These are phyloP conservation scores for Adrianichthys oophorus DNA, from an alignment of 2,797 vertebrate species.

Conservation along the genomic window DNA sequence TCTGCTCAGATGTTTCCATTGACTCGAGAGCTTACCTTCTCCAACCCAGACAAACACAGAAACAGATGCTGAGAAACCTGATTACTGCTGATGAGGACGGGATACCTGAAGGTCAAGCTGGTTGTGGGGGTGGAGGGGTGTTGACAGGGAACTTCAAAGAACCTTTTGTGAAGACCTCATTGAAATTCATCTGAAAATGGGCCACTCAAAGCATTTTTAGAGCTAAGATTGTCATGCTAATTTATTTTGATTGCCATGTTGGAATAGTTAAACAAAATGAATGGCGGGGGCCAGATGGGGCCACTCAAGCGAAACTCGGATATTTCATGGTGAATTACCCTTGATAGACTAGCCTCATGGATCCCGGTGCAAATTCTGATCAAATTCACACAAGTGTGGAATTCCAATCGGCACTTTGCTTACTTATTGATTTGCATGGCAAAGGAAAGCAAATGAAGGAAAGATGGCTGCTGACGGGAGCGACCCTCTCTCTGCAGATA, in stretches of 20 bases:
- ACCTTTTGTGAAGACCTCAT: constrained; percentile 71
- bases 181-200: constrained; percentile 76
- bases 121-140: constrained; percentile 10
- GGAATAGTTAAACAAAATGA: constrained; percentile 83
- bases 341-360: constrained; percentile 65
- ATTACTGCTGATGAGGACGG: constrained; percentile 56
- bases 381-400: constrained; percentile 65
- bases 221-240: constrained; percentile 88
- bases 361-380: constrained; percentile 68
- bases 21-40: constrained; percentile 36
- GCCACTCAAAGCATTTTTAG: constrained; percentile 73
- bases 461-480: constrained; percentile 32
- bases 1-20: constrained; percentile 53
- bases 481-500: constrained; percentile 15
- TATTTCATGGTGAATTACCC: constrained; percentile 84
- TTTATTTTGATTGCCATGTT: constrained; percentile 84
- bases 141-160: constrained; percentile 55
- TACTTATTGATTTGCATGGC: constrained; percentile 63
- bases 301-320: constrained; percentile 75
- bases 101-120: constrained; percentile 68
- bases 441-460: constrained; percentile 33
- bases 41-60: constrained; percentile 41
- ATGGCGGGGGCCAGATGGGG: constrained; percentile 77
- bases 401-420: constrained; percentile 56
- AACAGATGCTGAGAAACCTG: constrained; percentile 20